Conservation (phyloP, 92 coral and sea anemone species). For the Epizoanthus illoricatus region DNA sequence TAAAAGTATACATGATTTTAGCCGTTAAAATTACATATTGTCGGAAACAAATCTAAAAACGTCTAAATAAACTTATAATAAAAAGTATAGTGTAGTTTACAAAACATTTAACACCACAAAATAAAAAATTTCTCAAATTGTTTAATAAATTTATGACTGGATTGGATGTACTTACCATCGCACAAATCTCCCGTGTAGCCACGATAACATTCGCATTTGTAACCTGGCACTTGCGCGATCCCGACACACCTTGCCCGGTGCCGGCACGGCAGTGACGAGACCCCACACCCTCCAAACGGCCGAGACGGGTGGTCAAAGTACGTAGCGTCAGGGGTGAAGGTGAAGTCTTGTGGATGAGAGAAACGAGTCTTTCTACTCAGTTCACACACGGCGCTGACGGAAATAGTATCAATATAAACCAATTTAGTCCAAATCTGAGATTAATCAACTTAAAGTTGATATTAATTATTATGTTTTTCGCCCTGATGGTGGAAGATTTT, state of each 20-base stretch:
- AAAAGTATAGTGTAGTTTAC: neutral
- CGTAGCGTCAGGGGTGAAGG: conserved; percentile 50
- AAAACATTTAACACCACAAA: neutral
- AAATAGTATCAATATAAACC: too few relatives aligned
- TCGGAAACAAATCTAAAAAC: too few relatives aligned
- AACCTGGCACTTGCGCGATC: conserved; percentile 72
- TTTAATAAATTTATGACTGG: too few relatives aligned
- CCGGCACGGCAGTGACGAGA: conserved; percentile 61
- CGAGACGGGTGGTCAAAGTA: conserved; percentile 75
- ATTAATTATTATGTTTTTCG: too few relatives aligned
- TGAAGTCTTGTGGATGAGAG: conserved; percentile 50
- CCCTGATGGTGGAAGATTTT: too few relatives aligned
- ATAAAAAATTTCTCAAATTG: too few relatives aligned
- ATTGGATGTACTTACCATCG: conserved; percentile 41
- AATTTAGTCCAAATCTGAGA: too few relatives aligned
- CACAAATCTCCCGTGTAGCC: conserved; percentile 69
- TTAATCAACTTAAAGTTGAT: too few relatives aligned
- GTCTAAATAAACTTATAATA: too few relatives aligned
- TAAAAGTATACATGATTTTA: too few relatives aligned
- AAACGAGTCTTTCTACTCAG: conserved; percentile 62
- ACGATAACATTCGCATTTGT: conserved; percentile 57
- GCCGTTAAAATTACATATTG: too few relatives aligned
- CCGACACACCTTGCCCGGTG: conserved; percentile 68
- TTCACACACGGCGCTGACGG: conserved; percentile 45
- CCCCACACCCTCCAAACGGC: conserved; percentile 74